Conservation (phyloP, 2,113 vertebrate genomes). For the Bagarius yarrelli region DNA sequence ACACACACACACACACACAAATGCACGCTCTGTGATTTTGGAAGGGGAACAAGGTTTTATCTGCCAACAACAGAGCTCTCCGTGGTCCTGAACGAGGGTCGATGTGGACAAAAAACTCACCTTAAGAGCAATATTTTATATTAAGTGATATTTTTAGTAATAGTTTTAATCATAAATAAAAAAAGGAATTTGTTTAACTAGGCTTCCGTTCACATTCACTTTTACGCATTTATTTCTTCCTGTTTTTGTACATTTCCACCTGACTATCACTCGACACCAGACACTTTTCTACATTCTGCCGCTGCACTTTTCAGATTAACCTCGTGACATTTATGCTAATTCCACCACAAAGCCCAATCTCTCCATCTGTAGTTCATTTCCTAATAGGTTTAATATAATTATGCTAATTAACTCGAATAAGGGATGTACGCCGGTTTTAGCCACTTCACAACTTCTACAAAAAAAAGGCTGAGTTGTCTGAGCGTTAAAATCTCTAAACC, state of each 20-base stretch:
- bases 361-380: background rate
- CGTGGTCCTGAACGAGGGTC: constrained; percentile 53
- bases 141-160: too few relatives aligned
- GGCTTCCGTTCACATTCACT: background rate
- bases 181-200: constrained; percentile 4
- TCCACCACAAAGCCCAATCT: background rate
- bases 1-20: too few relatives aligned
- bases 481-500: background rate
- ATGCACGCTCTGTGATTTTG: too few relatives aligned
- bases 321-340: background rate
- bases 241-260: background rate
- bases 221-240: constrained; percentile 1
- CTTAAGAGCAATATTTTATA: background rate
- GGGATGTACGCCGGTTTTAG: background rate
- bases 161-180: too few relatives aligned
- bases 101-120: background rate
- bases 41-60: too few relatives aligned
- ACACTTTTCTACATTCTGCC: background rate
- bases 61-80: constrained; percentile 46
- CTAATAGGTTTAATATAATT: background rate
- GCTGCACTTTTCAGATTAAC: background rate
- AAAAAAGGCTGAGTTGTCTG: background rate
- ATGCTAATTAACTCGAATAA: background rate
- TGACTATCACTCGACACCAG: constrained; percentile 9
- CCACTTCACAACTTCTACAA: background rate